phyloP scores from a whole-genome alignment of 2,113 vertebrate genomes.

The Bombycilla garrulus region DNA sequence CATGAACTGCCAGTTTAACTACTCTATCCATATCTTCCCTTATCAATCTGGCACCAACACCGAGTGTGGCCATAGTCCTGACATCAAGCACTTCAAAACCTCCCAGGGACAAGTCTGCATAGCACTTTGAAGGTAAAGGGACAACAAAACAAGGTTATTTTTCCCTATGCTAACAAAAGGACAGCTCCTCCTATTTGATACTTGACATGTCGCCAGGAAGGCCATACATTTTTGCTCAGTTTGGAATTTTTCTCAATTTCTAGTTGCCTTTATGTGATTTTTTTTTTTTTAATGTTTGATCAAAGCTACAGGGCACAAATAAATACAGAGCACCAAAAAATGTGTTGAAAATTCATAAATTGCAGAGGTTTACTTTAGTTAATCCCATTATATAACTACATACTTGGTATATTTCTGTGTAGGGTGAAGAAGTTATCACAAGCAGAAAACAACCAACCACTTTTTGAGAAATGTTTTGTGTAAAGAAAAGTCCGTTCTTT shows the following conservation, averaged over 20 bases:
- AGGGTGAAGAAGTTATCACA: neutral
- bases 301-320: neutral
- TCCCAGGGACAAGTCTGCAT: neutral
- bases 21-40: neutral
- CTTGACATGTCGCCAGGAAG: neutral
- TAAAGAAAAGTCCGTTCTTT: neutral
- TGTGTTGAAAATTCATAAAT: neutral
- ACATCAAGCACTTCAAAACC: neutral
- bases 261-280: neutral
- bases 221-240: neutral
- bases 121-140: neutral
- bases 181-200: neutral
- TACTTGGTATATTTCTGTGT: neutral
- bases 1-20: neutral
- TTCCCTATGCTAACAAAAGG: neutral
- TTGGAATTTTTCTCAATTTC: neutral
- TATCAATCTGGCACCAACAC: neutral
- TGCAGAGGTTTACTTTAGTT: neutral
- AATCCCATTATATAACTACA: neutral
- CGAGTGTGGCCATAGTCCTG: neutral
- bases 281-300: neutral
- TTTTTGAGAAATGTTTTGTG: neutral
- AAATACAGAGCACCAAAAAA: neutral
- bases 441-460: neutral
- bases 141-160: neutral